phyloP scores from a whole-genome alignment of 2,113 vertebrate genomes.

The Percopsis transmontana region DNA sequence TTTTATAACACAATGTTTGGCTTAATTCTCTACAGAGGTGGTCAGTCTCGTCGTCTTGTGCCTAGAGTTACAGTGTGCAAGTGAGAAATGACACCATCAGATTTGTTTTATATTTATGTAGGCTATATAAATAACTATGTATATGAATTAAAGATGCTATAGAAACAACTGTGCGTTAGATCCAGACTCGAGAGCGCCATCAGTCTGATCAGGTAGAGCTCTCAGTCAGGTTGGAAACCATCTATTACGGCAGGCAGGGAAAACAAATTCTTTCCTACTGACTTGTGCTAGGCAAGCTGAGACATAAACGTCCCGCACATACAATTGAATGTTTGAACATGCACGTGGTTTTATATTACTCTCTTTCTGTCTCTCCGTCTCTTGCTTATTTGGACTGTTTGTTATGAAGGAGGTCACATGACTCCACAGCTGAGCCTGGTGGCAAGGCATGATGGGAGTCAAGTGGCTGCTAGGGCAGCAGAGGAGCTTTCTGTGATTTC shows the following conservation, averaged over 20 bases:
- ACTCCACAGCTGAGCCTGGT: constrained; percentile 59
- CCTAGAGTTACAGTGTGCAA: too few species aligned
- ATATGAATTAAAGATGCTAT: too few species aligned
- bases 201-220: constrained; percentile 26
- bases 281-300: constrained; percentile 45
- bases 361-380: constrained; percentile 26
- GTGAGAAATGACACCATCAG: too few species aligned
- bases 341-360: constrained; percentile 35
- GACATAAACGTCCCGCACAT: constrained; percentile 62
- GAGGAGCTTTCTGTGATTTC: constrained; percentile 29
- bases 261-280: constrained; percentile 18
- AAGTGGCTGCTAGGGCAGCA: constrained; percentile 33
- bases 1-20: too few species aligned
- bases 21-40: too few species aligned
- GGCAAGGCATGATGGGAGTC: constrained; percentile 66
- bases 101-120: too few species aligned
- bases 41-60: too few species aligned
- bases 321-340: constrained; percentile 66
- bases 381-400: constrained; percentile 29
- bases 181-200: constrained; percentile 12
- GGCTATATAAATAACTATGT: too few species aligned
- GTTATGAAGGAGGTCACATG: constrained; percentile 45
- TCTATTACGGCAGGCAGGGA: not conserved
- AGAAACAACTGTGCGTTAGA: too few species aligned
- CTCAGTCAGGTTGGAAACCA: constrained; percentile 13